phyloP scores from a whole-genome alignment of 30 jellyfish, hydroid and myxozoan species.

The Nemopilema nomurai region DNA sequence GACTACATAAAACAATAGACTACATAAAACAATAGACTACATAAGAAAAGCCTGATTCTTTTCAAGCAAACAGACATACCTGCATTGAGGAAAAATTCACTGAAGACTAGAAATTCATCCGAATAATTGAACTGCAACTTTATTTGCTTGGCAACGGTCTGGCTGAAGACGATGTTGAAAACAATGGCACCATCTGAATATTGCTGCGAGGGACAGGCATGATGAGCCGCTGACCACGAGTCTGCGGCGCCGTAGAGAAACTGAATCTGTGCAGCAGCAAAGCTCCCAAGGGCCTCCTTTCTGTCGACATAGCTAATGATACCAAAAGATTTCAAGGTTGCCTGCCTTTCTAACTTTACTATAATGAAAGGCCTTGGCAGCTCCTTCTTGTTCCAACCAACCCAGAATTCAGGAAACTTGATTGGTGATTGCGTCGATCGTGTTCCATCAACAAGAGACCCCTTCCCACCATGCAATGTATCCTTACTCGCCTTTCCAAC shows the following conservation, averaged over 20 bases:
- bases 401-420: conserved; percentile 5
- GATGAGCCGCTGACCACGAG: not conserved
- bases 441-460: conserved; percentile 4
- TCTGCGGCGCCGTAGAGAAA: not conserved
- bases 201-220: conserved; percentile 13
- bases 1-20: not conserved
- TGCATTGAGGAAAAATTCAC: conserved; percentile 1
- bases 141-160: not conserved
- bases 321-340: conserved; percentile 4
- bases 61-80: not conserved
- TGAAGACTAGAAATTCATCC: conserved; percentile 1
- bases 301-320: conserved; percentile 11
- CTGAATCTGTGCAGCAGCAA: conserved; percentile 4
- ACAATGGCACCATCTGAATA: not conserved
- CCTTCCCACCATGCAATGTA: conserved; percentile 24
- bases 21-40: not conserved
- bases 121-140: conserved; percentile 10
- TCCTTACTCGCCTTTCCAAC: not conserved
- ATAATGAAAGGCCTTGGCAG: conserved; percentile 7
- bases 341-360: not conserved
- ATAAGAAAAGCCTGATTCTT: not conserved
- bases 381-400: conserved; percentile 3
- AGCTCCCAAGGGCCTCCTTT: not conserved
- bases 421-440: not conserved
- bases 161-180: not conserved